phyloP scores from a whole-genome alignment of 2,797 vertebrate genomes.

The Chromis chromis region DNA sequence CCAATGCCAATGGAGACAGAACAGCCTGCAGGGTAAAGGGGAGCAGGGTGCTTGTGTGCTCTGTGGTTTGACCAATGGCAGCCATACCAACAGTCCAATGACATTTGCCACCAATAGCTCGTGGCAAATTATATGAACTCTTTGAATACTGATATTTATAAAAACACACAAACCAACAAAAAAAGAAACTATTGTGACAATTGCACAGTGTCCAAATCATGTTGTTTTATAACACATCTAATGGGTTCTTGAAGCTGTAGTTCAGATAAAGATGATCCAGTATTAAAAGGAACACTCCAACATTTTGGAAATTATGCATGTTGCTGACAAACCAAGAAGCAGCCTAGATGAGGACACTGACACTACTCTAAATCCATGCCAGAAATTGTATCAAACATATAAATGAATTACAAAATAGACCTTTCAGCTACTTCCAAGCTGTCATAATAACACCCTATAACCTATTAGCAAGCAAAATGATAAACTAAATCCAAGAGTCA shows the following conservation, averaged over 20 bases:
- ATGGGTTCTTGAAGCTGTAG: background rate
- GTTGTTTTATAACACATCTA: no score
- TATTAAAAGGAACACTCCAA: background rate
- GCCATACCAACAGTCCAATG: background rate
- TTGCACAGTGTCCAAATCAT: background rate
- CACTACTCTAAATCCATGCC: no score
- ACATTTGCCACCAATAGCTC: background rate
- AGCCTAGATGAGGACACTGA: background rate
- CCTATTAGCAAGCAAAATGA: background rate
- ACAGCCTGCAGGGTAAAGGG: constrained; percentile 72
- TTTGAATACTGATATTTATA: background rate
- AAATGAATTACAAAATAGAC: background rate
- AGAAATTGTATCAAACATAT: background rate
- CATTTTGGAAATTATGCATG: background rate
- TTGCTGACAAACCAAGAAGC: background rate
- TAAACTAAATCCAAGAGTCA: background rate
- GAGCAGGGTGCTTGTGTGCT: constrained; percentile 63
- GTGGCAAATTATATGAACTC: background rate
- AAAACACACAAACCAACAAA: background rate
- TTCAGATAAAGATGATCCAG: background rate
- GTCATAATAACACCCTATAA: background rate
- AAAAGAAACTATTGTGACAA: background rate
- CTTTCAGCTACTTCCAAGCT: background rate
- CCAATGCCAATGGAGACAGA: constrained; percentile 75
- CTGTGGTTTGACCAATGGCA: background rate